Conservation (phyloP, 2,113 vertebrate species). For the Elephas maximus region DNA sequence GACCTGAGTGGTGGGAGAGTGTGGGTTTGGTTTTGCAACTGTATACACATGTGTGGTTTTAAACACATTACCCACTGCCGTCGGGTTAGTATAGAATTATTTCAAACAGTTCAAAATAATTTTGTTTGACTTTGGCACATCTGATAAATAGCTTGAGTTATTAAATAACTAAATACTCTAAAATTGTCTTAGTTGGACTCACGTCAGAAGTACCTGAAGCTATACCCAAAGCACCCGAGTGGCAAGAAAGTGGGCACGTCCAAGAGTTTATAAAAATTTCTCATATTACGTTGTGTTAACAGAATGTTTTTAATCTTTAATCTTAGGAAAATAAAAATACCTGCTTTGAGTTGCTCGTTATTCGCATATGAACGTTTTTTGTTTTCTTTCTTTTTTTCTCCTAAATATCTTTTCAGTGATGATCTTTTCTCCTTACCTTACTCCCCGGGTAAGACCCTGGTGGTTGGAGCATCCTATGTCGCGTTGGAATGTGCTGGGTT, state of each 20-base stretch:
- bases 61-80: background rate
- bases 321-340: conserved; percentile 1
- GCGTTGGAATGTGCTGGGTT: conserved; percentile 93
- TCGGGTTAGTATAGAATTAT: background rate
- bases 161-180: background rate
- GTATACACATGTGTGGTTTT: background rate
- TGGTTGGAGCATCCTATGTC: conserved; percentile 93
- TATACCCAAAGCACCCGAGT: background rate
- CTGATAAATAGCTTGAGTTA: background rate
- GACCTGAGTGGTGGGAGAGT: background rate
- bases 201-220: background rate
- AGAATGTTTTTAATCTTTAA: background rate
- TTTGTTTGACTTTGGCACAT: background rate
- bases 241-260: background rate
- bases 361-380: background rate
- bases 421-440: conserved; percentile 92
- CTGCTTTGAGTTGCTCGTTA: background rate
- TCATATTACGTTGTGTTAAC: background rate
- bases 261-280: background rate
- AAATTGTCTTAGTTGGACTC: background rate
- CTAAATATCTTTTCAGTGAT: conserved; percentile 85
- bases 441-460: conserved; percentile 91
- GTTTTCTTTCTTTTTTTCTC: background rate
- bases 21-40: background rate
- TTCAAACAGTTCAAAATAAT: background rate